Conservation (phyloP, 2,797 vertebrate species). For the Otolemur crassicaudatus region DNA sequence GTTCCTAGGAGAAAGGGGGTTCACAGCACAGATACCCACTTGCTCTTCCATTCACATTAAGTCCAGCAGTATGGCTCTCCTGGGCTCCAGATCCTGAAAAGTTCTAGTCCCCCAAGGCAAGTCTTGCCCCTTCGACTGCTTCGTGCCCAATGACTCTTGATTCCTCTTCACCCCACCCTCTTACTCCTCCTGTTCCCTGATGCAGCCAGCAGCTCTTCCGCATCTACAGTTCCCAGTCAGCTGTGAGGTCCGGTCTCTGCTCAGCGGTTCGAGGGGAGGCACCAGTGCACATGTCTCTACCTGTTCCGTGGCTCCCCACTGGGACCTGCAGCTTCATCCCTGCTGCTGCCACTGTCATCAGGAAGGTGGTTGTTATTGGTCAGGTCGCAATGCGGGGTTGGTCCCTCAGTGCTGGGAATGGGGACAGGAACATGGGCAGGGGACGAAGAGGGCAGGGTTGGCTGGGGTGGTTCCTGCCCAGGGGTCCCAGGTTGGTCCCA, state of each 20-base stretch:
- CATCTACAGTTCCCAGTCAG: constrained; percentile 84
- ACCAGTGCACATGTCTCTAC: constrained; percentile 87
- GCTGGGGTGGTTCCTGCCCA: constrained; percentile 73
- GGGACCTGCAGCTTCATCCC: constrained; percentile 52
- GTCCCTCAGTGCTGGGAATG: constrained; percentile 87
- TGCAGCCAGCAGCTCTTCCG: constrained; percentile 23
- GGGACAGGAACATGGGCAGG: constrained; percentile 46
- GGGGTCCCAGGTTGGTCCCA: constrained; percentile 83
- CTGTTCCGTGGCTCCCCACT: constrained; percentile 88
- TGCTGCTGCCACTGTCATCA: constrained; percentile 82
- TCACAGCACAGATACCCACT: constrained; percentile 26
- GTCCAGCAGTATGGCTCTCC: constrained; percentile 30
- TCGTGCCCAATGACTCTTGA: not conserved
- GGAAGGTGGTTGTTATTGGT: constrained; percentile 87
- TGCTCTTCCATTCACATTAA: constrained; percentile 16
- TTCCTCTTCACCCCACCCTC: constrained; percentile 7
- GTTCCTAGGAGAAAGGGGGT: constrained; percentile 31
- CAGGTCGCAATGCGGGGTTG: constrained; percentile 86
- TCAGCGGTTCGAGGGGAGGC: constrained; percentile 87
- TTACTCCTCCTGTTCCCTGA: constrained; percentile 27
- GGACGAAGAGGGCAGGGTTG: constrained; percentile 75
- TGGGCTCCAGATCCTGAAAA: constrained; percentile 44
- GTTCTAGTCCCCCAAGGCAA: constrained; percentile 3
- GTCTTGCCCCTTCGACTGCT: constrained; percentile 18
- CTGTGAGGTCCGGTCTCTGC: constrained; percentile 88